A percentile compares a stretch with the other conserved stretches of the same genome.
These are phyloP conservation scores for Gadus chalcogrammus DNA, from an alignment of 2,113 vertebrate genomes.

Conservation along the genomic window DNA sequence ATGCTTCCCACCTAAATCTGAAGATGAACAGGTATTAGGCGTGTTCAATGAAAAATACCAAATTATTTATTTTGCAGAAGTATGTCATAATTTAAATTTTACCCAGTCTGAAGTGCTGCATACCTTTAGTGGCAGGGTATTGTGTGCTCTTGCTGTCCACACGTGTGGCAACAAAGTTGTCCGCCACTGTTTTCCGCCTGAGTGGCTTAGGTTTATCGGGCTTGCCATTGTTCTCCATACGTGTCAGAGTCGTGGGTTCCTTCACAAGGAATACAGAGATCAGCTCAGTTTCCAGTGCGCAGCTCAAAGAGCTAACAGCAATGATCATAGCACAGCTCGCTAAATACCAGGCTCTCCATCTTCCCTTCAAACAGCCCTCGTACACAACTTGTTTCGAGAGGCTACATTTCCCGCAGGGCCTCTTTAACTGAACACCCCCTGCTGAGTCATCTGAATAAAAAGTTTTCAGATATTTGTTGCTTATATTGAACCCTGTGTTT, in stretches of 20 bases:
- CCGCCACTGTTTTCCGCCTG: conserved; percentile 85
- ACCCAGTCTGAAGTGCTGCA: background rate
- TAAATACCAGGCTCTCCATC: background rate
- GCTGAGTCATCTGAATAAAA: background rate
- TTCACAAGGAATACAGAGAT: conserved; percentile 36
- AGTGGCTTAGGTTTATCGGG: conserved; percentile 90
- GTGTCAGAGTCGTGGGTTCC: conserved; percentile 85
- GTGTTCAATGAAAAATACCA: background rate
- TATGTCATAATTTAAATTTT: conserved; percentile 38
- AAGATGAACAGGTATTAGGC: conserved; percentile 20
- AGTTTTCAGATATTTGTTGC: background rate
- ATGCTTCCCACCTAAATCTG: conserved; percentile 79
- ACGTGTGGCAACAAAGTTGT: conserved; percentile 87
- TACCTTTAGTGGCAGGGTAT: conserved; percentile 73
- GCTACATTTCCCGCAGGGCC: background rate
- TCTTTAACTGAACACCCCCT: background rate
- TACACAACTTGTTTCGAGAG: background rate
- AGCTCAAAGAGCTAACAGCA: background rate
- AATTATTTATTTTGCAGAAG: background rate
- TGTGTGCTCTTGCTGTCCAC: conserved; percentile 86
- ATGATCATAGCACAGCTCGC: background rate
- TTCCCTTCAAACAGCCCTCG: conserved; percentile 6
- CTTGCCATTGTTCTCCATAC: conserved; percentile 86
- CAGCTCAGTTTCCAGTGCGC: too few species aligned
- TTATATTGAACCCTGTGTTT: too few species aligned